Conservation (phyloP, 64 coral and sea anemone genomes). For the Dendronephthya gigantea region DNA sequence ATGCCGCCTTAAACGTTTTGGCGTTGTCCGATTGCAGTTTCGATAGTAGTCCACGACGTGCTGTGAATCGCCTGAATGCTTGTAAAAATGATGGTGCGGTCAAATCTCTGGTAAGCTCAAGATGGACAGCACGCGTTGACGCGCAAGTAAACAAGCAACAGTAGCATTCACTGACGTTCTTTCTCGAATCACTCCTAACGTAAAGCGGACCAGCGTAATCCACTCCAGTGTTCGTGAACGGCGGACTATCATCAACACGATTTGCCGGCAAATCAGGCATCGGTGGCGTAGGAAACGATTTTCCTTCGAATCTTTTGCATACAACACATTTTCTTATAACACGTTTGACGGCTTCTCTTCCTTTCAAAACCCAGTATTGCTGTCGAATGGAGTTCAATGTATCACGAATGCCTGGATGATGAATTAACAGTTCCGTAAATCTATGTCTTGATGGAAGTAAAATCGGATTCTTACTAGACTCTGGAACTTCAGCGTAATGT, state of each 20-base stretch:
- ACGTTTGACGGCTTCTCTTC: not conserved
- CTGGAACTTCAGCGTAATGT: not conserved
- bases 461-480: constrained; percentile 27
- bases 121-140: not conserved
- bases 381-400: not conserved
- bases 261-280: not conserved
- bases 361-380: not conserved
- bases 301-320: not conserved
- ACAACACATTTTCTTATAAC: not conserved
- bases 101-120: not conserved
- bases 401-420: not conserved
- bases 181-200: not conserved
- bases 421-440: not conserved
- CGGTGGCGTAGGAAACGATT: not conserved
- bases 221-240: not conserved
- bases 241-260: not conserved
- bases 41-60: not conserved
- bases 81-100: not conserved
- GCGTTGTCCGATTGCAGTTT: not conserved
- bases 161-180: not conserved
- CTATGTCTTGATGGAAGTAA: constrained; percentile 16
- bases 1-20: not conserved
- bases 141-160: not conserved
- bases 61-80: not conserved
- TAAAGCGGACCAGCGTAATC: not conserved